These are phyloP conservation scores for Protonibea diacanthus DNA, from an alignment of 2,797 vertebrate genomes.

Conservation along the genomic window DNA sequence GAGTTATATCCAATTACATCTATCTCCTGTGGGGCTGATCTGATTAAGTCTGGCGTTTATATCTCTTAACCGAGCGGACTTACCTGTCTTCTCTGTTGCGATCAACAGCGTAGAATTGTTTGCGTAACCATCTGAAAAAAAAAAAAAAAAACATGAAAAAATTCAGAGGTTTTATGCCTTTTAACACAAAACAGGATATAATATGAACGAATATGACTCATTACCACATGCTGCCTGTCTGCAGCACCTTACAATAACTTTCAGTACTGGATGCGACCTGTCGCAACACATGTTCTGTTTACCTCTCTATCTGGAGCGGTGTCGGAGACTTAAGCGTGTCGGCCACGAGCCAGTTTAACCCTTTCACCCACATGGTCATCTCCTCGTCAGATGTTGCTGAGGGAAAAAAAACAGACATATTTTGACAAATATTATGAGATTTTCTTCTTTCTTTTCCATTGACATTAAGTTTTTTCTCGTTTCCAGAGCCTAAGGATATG, in stretches of 20 bases:
- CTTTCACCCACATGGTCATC: constrained; percentile 98
- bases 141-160: background rate
- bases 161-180: background rate
- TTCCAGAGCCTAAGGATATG: background rate
- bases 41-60: constrained; percentile 18
- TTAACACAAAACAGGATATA: background rate
- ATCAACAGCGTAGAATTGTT: constrained; percentile 97
- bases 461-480: background rate
- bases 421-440: background rate
- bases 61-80: constrained; percentile 46
- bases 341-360: constrained; percentile 92
- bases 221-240: background rate
- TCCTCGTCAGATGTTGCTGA: constrained; percentile 97
- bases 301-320: constrained; percentile 97
- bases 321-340: constrained; percentile 94
- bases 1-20: constrained; percentile 18
- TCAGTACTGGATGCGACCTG: background rate
- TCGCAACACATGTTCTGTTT: background rate
- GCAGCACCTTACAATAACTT: background rate
- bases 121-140: constrained; percentile 93
- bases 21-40: constrained; percentile 42
- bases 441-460: background rate
- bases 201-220: background rate
- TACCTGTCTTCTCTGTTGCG: constrained; percentile 97
- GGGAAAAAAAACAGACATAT: constrained; percentile 22